Base-by-base conservation (phyloP, 2,888 invertebrate genomes). In the Cerceris ruficornis region DNA sequence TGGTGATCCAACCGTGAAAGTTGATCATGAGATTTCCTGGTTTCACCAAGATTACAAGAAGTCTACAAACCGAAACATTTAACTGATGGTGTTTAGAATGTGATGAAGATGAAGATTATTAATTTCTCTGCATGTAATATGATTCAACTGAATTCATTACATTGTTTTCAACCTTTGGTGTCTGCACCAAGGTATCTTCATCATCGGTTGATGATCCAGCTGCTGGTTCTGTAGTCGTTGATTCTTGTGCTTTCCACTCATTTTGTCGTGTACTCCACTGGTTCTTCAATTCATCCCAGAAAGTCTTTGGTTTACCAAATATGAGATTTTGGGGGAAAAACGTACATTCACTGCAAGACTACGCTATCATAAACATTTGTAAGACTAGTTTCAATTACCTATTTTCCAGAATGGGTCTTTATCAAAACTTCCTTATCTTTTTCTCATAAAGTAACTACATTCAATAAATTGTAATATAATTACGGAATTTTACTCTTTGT, bases 271-370 rank as follows among this genome's bases (percentile, higher is more conserved):
- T 76, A n/a, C 81, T 69, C 88, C 88, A 89, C 9, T 77, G 68
- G 41, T 60, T 71, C 81, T 87, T 86, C 76, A 86, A 76, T 6
- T 86, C 79, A 14, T 55, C 73, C 88, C 88, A 89, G 39, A 87
- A 87, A 1, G 69, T 41, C 55, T 77, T 55, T 4, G 86, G 73
- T 55, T 86, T 81, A 9, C 88, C 88, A 61, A 86, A 87, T 39
- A 89, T 74, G 28, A 81, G 52, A 9, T 79, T 69, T 11, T 82
- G 52, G 41, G 13, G 39, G 67, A 77, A 77, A 7, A 72, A 14
- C 52, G 73, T 62, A 55, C 82, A 84, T 42, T 54, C 62, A 39
- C 69, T 57, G 43, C 84, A 86, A 13, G 65, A 66, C 87, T 88
- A 69, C 75, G 39, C 78, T 78, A 65, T 71, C 75, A 41, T 58